phyloP scores from a whole-genome alignment of 2,113 vertebrate species.

The Mugil cephalus region DNA sequence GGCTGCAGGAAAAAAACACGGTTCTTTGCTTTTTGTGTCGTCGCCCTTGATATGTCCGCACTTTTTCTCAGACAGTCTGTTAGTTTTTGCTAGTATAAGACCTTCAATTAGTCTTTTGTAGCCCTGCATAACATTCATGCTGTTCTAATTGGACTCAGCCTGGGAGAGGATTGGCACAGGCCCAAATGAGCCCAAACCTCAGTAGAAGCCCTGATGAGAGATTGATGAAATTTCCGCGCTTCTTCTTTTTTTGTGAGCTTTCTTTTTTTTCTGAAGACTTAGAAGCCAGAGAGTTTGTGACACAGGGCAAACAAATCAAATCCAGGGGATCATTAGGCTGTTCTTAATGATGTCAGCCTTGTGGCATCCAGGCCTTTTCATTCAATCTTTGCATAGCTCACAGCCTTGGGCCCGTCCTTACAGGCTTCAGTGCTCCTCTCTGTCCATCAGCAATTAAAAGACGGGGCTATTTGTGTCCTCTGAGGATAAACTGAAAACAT shows the following conservation, averaged over 20 bases:
- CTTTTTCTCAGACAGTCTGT: slow-evolving; percentile 29
- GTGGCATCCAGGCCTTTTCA: slow-evolving; percentile 57
- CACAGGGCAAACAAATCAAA: slow-evolving; percentile 63
- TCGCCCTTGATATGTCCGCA: slow-evolving; percentile 5
- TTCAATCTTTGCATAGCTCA: slow-evolving; percentile 48
- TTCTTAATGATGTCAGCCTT: slow-evolving; percentile 68
- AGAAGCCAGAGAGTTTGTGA: slow-evolving; percentile 35
- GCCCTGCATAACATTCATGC: slow-evolving; percentile 42
- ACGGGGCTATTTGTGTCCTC: slow-evolving; percentile 3
- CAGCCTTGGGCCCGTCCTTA: slow-evolving; percentile 36
- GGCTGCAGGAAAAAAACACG: neutral
- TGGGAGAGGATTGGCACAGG: slow-evolving; percentile 46
- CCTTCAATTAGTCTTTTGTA: slow-evolving; percentile 51
- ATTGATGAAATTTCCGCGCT: slow-evolving; percentile 23
- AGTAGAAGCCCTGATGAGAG: slow-evolving; percentile 44
- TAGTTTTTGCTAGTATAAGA: slow-evolving; percentile 34
- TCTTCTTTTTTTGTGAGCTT: neutral
- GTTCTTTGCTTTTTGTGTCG: neutral
- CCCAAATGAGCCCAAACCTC: slow-evolving; percentile 60
- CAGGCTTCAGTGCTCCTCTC: slow-evolving; percentile 28
- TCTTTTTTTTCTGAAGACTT: slow-evolving; percentile 12
- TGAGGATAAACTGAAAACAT: slow-evolving; percentile 23
- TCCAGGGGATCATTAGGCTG: slow-evolving; percentile 57
- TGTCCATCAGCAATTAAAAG: slow-evolving; percentile 50
- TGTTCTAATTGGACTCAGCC: slow-evolving; percentile 61